Percentiles rank a stretch among this genome's conserved stretches.
Conservation (phyloP, 2,113 vertebrate genomes). For the Phalacrocorax aristotelis region DNA sequence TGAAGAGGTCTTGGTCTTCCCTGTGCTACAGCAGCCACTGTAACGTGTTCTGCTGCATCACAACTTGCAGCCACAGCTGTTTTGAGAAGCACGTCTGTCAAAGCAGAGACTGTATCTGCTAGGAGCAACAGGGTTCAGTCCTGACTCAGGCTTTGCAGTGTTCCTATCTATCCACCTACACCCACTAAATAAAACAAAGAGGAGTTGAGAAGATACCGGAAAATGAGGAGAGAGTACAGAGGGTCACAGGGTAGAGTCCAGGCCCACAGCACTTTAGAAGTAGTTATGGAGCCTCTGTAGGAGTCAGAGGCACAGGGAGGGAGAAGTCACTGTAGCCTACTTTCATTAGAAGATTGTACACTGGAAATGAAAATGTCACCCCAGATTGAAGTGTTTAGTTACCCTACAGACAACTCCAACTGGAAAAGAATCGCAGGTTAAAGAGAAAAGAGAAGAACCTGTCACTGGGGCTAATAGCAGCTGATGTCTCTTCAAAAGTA, state of each 20-base stretch:
- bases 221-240: neutral
- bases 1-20: neutral
- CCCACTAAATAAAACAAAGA: neutral
- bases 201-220: neutral
- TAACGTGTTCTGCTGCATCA: neutral
- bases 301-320: neutral
- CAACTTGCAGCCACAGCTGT: neutral
- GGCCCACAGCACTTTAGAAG: neutral
- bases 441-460: neutral
- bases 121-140: neutral
- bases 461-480: neutral
- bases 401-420: neutral
- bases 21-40: neutral
- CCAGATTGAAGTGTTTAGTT: neutral
- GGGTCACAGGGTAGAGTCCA: neutral
- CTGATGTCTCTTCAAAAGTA: neutral
- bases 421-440: conserved; percentile 1
- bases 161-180: neutral
- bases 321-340: neutral
- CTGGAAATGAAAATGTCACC: conserved; percentile 10
- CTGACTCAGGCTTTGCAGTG: neutral
- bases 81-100: neutral
- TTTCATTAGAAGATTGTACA: neutral
- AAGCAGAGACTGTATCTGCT: neutral
- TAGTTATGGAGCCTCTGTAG: neutral